phyloP scores from a whole-genome alignment of 1,140 invertebrate genomes.

The Leguminivora glycinivorella region DNA sequence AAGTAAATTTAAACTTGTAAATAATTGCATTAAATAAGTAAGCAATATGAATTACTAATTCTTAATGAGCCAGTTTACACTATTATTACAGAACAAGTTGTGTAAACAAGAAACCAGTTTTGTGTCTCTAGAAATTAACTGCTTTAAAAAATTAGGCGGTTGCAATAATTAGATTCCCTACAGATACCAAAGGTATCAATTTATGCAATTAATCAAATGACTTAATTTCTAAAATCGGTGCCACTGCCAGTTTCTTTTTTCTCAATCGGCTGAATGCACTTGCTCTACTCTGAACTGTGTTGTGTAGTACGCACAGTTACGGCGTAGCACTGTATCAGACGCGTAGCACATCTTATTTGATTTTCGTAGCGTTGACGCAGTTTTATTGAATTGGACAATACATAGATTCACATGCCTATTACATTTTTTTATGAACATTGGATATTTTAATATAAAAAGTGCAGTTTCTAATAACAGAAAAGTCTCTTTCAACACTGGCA shows the following conservation, averaged over 20 bases:
- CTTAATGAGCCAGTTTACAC: background rate
- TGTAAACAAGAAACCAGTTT: slow-evolving; percentile 5
- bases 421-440: too few relatives aligned
- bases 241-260: too few relatives aligned
- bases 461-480: too few relatives aligned
- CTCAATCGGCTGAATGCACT: background rate
- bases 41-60: background rate
- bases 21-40: background rate
- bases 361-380: background rate
- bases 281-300: background rate
- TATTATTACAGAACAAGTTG: slow-evolving; percentile 12
- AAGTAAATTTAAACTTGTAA: slow-evolving; percentile 4
- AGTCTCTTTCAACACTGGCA: too few relatives aligned
- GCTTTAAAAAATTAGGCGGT: background rate
- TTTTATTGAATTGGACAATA: background rate
- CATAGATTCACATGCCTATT: too few relatives aligned
- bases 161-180: background rate
- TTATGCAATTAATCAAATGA: background rate
- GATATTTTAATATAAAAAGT: too few relatives aligned
- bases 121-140: background rate
- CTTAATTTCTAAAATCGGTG: background rate
- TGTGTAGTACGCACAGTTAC: background rate
- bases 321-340: slow-evolving; percentile 6
- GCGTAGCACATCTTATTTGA: slow-evolving; percentile 8
- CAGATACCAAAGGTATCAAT: background rate